phyloP scores from a whole-genome alignment of 2,797 vertebrate genomes.

The Anguilla obscura region DNA sequence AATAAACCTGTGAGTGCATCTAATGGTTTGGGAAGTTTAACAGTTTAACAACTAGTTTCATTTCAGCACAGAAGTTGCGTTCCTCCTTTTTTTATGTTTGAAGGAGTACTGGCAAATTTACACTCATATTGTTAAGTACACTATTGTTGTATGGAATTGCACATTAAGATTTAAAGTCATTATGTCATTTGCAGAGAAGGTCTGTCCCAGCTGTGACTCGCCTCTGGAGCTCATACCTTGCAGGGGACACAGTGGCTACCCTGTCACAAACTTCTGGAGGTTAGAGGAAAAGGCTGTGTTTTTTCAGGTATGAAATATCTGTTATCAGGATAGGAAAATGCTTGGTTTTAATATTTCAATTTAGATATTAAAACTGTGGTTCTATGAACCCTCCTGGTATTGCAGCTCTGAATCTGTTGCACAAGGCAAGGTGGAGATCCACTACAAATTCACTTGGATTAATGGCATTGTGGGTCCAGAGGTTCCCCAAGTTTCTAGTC shows the following conservation, averaged over 20 bases:
- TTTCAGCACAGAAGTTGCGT: background rate
- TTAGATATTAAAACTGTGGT: background rate
- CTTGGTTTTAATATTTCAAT: background rate
- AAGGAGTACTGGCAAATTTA: background rate
- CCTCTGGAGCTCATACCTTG: conserved; percentile 87
- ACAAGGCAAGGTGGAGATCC: background rate
- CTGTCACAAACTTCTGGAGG: conserved; percentile 97
- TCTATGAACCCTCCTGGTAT: background rate
- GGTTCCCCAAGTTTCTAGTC: background rate
- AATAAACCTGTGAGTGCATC: background rate
- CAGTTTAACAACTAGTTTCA: background rate
- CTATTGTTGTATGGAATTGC: background rate
- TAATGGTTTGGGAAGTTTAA: background rate
- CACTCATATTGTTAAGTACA: background rate
- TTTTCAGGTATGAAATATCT: conserved; percentile 81
- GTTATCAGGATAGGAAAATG: background rate
- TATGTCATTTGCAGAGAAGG: conserved; percentile 76
- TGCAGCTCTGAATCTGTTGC: background rate
- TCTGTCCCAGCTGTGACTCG: conserved; percentile 85
- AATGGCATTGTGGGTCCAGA: background rate
- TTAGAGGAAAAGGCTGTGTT: conserved; percentile 90
- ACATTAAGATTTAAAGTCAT: background rate
- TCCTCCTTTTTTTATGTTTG: background rate
- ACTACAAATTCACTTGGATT: background rate
- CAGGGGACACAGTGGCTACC: conserved; percentile 93